Conservation (phyloP, 2,113 vertebrate genomes). For the Vimba vimba region DNA sequence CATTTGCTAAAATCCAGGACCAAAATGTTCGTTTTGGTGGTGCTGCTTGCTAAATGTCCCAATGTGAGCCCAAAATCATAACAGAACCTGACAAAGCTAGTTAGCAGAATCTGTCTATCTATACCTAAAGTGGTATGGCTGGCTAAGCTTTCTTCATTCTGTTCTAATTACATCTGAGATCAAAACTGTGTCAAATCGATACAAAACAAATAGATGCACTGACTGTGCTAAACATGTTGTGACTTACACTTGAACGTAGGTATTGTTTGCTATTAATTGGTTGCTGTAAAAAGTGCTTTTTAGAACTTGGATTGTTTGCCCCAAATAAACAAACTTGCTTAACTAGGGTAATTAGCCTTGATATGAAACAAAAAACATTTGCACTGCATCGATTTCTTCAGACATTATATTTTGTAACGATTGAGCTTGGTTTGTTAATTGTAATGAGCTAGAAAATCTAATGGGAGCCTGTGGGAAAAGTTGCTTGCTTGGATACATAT, state of each 20-base stretch:
- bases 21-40: neutral
- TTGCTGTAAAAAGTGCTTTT: neutral
- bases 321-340: neutral
- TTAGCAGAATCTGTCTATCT: neutral
- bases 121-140: neutral
- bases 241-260: neutral
- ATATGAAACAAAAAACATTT: conserved; percentile 1
- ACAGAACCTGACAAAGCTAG: neutral
- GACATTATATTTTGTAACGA: conserved; percentile 18
- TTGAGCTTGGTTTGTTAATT: conserved; percentile 27
- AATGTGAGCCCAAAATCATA: neutral
- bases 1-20: neutral
- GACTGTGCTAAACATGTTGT: neutral
- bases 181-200: neutral
- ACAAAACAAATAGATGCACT: conserved; percentile 4
- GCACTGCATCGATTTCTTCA: conserved; percentile 9
- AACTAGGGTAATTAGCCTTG: neutral
- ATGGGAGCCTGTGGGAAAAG: conserved; percentile 8
- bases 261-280: neutral
- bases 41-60: neutral
- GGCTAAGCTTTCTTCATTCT: neutral
- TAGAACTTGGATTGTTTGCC: conserved; percentile 3
- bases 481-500: neutral
- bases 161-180: neutral
- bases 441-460: neutral